Evolutionary conservation across 1,140 invertebrate species (phyloP).

Genomic region (Aphelenchoides besseyi): DNA sequence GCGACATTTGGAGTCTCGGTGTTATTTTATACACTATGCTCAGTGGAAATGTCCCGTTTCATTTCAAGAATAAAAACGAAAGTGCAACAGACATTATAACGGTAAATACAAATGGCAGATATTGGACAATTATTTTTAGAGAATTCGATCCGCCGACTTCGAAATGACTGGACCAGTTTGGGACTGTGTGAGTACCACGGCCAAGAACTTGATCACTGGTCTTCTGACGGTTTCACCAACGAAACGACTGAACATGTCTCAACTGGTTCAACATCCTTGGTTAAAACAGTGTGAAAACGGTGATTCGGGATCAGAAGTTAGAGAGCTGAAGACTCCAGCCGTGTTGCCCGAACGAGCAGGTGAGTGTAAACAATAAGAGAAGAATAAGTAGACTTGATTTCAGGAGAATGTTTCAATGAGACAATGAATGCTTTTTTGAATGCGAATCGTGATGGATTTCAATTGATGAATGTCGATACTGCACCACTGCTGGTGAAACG

Average conservation of each 20-base stretch:
- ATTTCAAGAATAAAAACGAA: constrained; percentile 71
- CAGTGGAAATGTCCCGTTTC: constrained; percentile 78
- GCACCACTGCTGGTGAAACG: constrained; percentile 59
- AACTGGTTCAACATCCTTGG: constrained; percentile 62
- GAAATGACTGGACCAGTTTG: constrained; percentile 69
- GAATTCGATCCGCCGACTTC: constrained; percentile 76
- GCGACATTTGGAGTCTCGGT: constrained; percentile 87
- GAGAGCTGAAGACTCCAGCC: constrained; percentile 56
- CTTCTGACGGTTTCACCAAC: constrained; percentile 77
- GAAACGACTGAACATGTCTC: constrained; percentile 71
- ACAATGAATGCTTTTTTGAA: constrained; percentile 73
- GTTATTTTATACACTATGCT: constrained; percentile 86
- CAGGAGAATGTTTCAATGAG: constrained; percentile 66
- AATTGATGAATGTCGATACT: constrained; percentile 67
- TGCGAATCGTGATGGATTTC: constrained; percentile 72
- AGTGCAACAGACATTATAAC: constrained; percentile 74
- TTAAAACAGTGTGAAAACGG: constrained; percentile 32
- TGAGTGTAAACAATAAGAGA: too few species aligned
- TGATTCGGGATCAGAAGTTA: not conserved
- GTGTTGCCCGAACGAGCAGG: constrained; percentile 56
- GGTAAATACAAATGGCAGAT: constrained; percentile 13
- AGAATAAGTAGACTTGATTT: constrained; percentile 27
- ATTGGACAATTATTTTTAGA: constrained; percentile 28
- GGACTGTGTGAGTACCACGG: constrained; percentile 72
- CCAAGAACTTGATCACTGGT: constrained; percentile 68